These are phyloP conservation scores for Heliconius himera DNA, from an alignment of 1,140 invertebrate species.

Conservation along the genomic window DNA sequence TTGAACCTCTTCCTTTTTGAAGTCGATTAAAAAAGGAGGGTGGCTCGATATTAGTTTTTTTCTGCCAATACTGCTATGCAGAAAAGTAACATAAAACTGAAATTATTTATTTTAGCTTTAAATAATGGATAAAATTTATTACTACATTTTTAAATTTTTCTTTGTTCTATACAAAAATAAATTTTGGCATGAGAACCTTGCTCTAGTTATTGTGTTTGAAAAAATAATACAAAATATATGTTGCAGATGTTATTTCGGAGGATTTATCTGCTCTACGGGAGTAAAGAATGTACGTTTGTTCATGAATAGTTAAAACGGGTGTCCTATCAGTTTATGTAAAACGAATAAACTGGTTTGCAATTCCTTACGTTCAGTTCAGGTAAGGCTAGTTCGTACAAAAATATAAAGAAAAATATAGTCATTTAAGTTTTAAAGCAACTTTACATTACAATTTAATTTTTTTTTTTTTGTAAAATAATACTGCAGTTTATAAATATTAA, in stretches of 20 bases:
- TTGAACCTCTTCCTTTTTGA: too few species aligned
- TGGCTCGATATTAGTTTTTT: too few species aligned
- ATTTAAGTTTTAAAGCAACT: background rate
- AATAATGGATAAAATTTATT: background rate
- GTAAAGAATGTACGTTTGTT: constrained; percentile 34
- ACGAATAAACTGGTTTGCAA: constrained; percentile 39
- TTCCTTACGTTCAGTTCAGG: constrained; percentile 21
- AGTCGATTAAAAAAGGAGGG: too few species aligned
- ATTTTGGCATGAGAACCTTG: background rate
- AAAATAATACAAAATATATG: constrained; percentile 19
- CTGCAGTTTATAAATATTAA: too few species aligned
- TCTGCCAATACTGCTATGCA: too few species aligned
- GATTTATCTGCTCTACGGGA: constrained; percentile 38
- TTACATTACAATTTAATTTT: background rate
- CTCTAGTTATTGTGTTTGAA: constrained; percentile 8
- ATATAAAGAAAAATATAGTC: background rate
- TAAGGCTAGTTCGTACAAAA: background rate
- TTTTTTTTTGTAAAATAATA: too few species aligned
- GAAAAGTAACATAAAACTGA: background rate
- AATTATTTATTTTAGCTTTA: background rate
- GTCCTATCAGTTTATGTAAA: constrained; percentile 53
- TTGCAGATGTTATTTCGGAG: constrained; percentile 22
- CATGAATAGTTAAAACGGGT: constrained; percentile 42
- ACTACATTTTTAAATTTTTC: background rate
- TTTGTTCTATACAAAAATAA: background rate